Conservation (phyloP, 2,797 vertebrate species). For the Lophura swinhoii region DNA sequence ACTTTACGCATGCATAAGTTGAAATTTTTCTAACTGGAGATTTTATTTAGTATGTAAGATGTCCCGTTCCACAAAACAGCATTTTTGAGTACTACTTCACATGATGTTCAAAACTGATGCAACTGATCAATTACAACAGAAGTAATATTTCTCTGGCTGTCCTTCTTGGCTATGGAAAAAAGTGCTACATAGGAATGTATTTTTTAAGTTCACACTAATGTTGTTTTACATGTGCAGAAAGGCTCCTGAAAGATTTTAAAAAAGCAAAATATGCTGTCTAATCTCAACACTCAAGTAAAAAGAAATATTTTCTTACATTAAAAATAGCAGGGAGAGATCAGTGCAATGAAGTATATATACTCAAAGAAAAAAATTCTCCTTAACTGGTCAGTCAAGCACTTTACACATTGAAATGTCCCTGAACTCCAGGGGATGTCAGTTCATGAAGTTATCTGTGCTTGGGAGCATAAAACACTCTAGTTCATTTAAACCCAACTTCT, state of each 20-base stretch:
- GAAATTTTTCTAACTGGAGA: not conserved
- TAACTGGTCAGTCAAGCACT: not conserved
- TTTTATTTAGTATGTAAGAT: not conserved
- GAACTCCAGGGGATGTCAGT: conserved; percentile 17
- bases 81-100: not conserved
- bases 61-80: not conserved
- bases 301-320: not conserved
- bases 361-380: not conserved
- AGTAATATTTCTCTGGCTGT: not conserved
- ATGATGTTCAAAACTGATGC: not conserved
- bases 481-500: conserved; percentile 46
- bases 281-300: not conserved
- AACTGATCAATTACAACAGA: not conserved
- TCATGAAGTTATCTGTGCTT: conserved; percentile 46
- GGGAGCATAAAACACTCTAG: not conserved
- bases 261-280: not conserved
- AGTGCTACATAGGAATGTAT: not conserved
- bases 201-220: not conserved
- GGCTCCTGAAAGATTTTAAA: not conserved
- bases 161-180: not conserved
- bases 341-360: not conserved
- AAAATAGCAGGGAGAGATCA: not conserved
- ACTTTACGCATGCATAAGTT: not conserved
- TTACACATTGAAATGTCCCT: not conserved
- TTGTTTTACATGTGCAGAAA: not conserved